Base-by-base conservation (phyloP, 2,888 invertebrate species). In the Muschampia plurimacula region DNA sequence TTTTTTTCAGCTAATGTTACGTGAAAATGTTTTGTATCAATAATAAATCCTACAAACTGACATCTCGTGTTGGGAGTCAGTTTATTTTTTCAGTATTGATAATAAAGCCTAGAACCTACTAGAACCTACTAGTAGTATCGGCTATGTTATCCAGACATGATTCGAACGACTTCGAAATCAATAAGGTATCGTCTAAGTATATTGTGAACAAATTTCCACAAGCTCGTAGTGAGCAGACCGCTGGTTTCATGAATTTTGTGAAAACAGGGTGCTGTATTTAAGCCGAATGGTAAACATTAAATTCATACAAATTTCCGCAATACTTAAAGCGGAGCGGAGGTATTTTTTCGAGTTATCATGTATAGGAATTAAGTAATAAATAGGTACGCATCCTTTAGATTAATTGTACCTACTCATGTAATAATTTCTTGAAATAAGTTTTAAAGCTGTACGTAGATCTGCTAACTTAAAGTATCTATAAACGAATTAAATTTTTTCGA, bases 161-260 rank as follows among this genome's bases (percentile, higher is more conserved):
- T 13, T 64, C 6, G n/a, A 9, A 64, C 5, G 64, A 15, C 2
- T 64, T 44, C 2, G 64, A 64, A 13, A 64, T 46, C 15, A 64
- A 15, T 13, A 64, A 46, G 0, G 13, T 12, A 49, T 69, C 69
- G 8, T 69, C 69, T 36, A 69, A 49, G 5, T 62, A 69, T 5
- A 39, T 49, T 59, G 59, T 59, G 8, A 49, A 69, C n/a, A 64
- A 44, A 36, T 36, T 10, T 28, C 69, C 69, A 28, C 39, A 60
- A 5, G 69, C 22, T 8, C 69, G 60, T 8, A 69, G 7, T 39
- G 44, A 70, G 46, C 75, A 55, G 22, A 76, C 55, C 8, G 78
- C 75, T 15, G 77, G 77, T 73, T 78, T 75, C 4, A 78, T n/a
- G 9, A 77, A 36, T 74, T 79, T 79, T 2, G 79, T 79, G 32